Base-by-base conservation (phyloP, 1,140 invertebrate species). In the Mizuhopecten yessoensis region DNA sequence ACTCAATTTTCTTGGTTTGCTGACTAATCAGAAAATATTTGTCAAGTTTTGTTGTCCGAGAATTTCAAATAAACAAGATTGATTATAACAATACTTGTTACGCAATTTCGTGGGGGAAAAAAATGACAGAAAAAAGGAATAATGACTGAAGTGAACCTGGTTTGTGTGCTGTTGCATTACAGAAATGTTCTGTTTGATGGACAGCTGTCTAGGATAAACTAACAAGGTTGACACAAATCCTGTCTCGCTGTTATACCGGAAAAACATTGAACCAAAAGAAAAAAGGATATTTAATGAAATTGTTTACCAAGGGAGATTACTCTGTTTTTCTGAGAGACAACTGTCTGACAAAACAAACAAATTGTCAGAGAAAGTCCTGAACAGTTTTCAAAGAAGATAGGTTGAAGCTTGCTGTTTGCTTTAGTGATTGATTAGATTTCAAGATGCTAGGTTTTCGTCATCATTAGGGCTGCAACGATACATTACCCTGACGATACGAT, bases 231-330 rank as follows among this genome's bases (percentile, higher is more conserved):
- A 75, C 17, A 3, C 2, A 57, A 57, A 23, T n/a, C n/a, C n/a
- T n/a, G n/a, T n/a, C n/a, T n/a, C n/a, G n/a, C n/a, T 57, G 45
- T 57, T 15, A 20, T 57, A 11, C 13, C 20, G 45, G 45, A 7
- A 20, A 2, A 15, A 57, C 5, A 45, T 17, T 45, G 17, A 13
- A 45, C 5, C 9, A 45, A 45, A 45, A 13, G 9, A 17, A 45
- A 45, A 9, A 17, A 45, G 10, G 17, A 75, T 29, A 75, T 75
- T n/a, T n/a, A 75, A 39, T 39, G 36, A n/a, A 49, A 49, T n/a
- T 75, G n/a, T 75, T n/a, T 75, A 75, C n/a, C 20, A 75, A 75
- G 57, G 57, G 57, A 13, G 57, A 75, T 75, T 29, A 75, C 57
- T 75, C 23, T 75, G 23, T 29, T 45, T 1, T 17, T 45, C 5